Evolutionary conservation across 2,888 invertebrate genomes (phyloP), one percentile per base, ranked within the genome.

Genomic region (Mesorhabditis belari): DNA sequence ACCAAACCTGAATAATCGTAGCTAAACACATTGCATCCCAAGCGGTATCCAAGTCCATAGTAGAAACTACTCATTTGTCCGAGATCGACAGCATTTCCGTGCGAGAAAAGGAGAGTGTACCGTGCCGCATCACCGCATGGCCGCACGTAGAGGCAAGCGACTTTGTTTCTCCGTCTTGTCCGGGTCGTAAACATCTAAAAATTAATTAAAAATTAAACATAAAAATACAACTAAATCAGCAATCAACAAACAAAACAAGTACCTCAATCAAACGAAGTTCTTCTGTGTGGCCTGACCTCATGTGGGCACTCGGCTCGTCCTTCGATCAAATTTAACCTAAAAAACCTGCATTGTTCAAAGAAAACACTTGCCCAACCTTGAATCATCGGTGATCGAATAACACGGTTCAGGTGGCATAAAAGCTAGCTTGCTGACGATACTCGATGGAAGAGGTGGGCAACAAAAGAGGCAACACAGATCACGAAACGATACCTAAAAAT

Each of bases 401-500:
- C 95, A 95, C 77, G 95, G 91, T 85, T 95, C 94, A 75, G 98
- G 98, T 79, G 98, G 98, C 83, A 98, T 88, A 85, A 99, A 99
- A 71, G 98, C 98, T 82, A 98, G 86, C 86, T 99, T 98, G 77
- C 96, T 93, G 80, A 95, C 96, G 82, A 99, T 98, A 84, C 91
- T 88, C 79, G 93, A 92, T 76, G 98, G 98, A 85, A 92, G 95
- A 81, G 98, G 98, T 82, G 98, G 98, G 87, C 98, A 98, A 87
- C 98, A 99, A 86, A 99, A 96, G 84, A 98, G 87, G 86, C 94
- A 95, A 87, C 96, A 96, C 82, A 98, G 87, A 86, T 96, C 96
- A 87, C 83, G 82, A 71, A 81, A 80, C 49, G 83, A 82, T 61
- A 82, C 65, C 35, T 65, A 55, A 12, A 54, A 49, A 35, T 26